These are phyloP conservation scores for Sycophila sp. DNA, from an alignment of 1,140 invertebrate genomes.

Conservation along the genomic window DNA sequence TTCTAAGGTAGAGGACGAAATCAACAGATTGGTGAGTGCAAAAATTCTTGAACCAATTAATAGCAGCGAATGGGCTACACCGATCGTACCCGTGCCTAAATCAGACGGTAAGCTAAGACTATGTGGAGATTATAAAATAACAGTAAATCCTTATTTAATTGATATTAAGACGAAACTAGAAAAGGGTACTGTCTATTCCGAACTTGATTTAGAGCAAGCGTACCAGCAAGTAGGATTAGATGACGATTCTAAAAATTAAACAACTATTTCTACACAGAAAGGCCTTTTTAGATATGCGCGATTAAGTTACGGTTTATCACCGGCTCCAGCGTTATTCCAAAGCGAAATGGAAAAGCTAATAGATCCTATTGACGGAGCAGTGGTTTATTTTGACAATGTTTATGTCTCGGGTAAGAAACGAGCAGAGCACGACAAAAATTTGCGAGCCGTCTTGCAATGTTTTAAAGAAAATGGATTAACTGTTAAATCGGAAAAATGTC, in stretches of 20 bases:
- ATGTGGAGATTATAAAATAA: slow-evolving; percentile 39
- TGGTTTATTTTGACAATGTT: slow-evolving; percentile 23
- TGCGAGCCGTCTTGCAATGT: background rate
- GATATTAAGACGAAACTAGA: slow-evolving; percentile 18
- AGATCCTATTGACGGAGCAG: background rate
- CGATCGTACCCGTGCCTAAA: slow-evolving; percentile 5
- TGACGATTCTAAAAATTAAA: slow-evolving; percentile 7
- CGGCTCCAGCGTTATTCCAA: slow-evolving; percentile 16
- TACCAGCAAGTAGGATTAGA: slow-evolving; percentile 34
- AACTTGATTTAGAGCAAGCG: slow-evolving; percentile 33
- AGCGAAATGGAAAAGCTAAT: slow-evolving; percentile 12
- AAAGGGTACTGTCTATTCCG: slow-evolving; percentile 11
- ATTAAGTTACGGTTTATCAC: background rate
- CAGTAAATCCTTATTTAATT: slow-evolving; percentile 23
- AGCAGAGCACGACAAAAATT: background rate
- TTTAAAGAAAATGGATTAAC: background rate
- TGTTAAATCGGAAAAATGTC: slow-evolving; percentile 5
- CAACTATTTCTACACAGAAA: slow-evolving; percentile 30
- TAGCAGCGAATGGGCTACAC: slow-evolving; percentile 2
- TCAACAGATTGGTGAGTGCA: background rate
- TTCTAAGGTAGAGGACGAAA: background rate
- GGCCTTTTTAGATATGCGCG: slow-evolving; percentile 14
- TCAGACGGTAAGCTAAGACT: slow-evolving; percentile 12
- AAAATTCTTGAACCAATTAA: background rate
- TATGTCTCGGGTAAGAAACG: background rate